Evolutionary conservation across 2,113 vertebrate species (phyloP).

Genomic region (Lampris incognitus): DNA sequence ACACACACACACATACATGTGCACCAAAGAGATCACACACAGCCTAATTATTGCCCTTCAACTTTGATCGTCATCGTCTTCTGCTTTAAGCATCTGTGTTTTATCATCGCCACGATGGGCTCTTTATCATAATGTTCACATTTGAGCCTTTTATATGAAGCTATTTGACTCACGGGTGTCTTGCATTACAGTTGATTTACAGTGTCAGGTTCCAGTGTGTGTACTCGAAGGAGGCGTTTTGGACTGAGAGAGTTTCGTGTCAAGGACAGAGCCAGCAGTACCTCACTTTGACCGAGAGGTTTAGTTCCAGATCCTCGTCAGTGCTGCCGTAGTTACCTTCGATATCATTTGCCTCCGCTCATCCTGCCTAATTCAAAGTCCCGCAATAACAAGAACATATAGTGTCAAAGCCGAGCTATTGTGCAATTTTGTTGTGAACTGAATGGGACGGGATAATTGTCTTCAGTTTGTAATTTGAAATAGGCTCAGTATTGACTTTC

Average conservation of each 20-base stretch:
- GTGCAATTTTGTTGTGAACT: no score
- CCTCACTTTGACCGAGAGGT: slow-evolving; percentile 19
- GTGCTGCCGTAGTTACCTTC: background rate
- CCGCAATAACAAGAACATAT: background rate
- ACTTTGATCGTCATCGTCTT: slow-evolving; percentile 14
- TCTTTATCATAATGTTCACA: slow-evolving; percentile 27
- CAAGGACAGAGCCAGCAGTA: slow-evolving; percentile 18
- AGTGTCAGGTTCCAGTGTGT: slow-evolving; percentile 2
- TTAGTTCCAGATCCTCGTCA: slow-evolving; percentile 2
- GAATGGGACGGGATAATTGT: background rate
- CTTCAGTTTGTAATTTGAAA: slow-evolving; percentile 34
- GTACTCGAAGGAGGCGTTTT: slow-evolving; percentile 1
- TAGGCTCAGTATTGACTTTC: no score
- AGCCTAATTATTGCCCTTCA: background rate
- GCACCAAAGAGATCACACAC: background rate
- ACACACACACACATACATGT: background rate
- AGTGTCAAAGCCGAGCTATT: no score
- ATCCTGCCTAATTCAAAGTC: slow-evolving; percentile 20
- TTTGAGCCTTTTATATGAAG: background rate
- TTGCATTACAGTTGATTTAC: slow-evolving; percentile 22
- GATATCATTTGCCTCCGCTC: slow-evolving; percentile 15
- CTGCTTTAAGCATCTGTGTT: slow-evolving; percentile 7
- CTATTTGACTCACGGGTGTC: background rate
- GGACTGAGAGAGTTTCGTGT: slow-evolving; percentile 12
- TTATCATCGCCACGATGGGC: slow-evolving; percentile 14